A percentile compares a stretch with the other conserved stretches of the same genome.
Conservation (phyloP, 2,113 vertebrate genomes). For the Salvelinus namaycush region DNA sequence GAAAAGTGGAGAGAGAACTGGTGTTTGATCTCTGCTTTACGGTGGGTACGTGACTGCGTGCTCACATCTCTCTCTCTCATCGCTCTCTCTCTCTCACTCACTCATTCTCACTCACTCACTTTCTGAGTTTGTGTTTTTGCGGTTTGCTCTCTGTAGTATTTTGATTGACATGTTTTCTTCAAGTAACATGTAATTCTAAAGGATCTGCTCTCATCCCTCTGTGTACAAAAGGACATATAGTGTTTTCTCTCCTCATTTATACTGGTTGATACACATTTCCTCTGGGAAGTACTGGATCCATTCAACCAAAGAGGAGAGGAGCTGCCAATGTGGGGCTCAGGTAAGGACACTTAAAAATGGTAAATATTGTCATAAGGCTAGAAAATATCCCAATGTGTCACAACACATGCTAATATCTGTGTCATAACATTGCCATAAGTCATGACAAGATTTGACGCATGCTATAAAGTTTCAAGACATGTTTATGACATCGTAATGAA, state of each 20-base stretch:
- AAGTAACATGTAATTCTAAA: slow-evolving; percentile 11
- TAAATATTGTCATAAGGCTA: background rate
- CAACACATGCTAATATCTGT: too few relatives aligned
- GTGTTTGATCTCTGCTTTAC: slow-evolving; percentile 45
- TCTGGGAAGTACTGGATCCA: slow-evolving; percentile 35
- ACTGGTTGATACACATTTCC: slow-evolving; percentile 28
- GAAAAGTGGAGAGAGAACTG: background rate
- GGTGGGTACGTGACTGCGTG: slow-evolving; percentile 35
- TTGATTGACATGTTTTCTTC: background rate
- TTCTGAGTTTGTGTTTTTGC: background rate
- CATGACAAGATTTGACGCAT: too few relatives aligned
- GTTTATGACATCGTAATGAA: too few relatives aligned
- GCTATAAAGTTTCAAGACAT: too few relatives aligned
- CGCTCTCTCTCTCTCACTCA: background rate
- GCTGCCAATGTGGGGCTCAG: slow-evolving; percentile 67
- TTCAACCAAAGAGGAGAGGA: slow-evolving; percentile 18
- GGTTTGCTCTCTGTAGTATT: background rate
- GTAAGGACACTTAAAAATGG: slow-evolving; percentile 46
- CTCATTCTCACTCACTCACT: background rate
- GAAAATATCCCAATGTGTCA: too few relatives aligned
- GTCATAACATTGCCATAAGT: too few relatives aligned
- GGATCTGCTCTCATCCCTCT: slow-evolving; percentile 3
- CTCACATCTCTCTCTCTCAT: slow-evolving; percentile 24
- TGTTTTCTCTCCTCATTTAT: slow-evolving; percentile 14
- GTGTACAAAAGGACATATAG: slow-evolving; percentile 5